Base-by-base conservation (phyloP, 2,113 vertebrate genomes). In the Elephas maximus region DNA sequence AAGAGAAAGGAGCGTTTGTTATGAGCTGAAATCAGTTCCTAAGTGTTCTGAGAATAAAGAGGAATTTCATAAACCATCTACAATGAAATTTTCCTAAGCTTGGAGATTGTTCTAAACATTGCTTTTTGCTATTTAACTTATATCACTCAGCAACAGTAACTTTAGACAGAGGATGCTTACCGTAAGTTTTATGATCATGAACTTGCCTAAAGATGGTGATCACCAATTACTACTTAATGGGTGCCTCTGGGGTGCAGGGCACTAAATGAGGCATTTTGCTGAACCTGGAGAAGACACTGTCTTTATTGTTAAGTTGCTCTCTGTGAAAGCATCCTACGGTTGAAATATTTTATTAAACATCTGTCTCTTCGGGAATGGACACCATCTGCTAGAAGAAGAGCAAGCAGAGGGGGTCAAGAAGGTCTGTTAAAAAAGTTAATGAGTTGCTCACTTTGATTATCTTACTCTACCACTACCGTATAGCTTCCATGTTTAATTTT, bases 281-380 rank as follows among this genome's bases (percentile, higher is more conserved):
- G 67, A 83, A 85, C 90, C 15, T 81, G 45, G 37, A 93, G 71
- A 88, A 92, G 51, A 89, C 41, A 71, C 9, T 60, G 28, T 86
- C 8, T 41, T 90, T 82, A 63, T 28, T n/a, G 51, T 88, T 80
- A 95, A 80, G 37, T 74, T 79, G 63, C 15, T 92, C 73, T 96
- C 14, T 63, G 20, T 82, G 76, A 88, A 71, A 26, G 33, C 69
- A 78, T 84, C 93, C 94, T 97, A 92, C 83, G 88, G 51, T 96
- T 95, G 85, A 94, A 91, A 82, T 97, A 77, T 90, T 95, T 97
- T 93, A 90, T 79, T 92, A 93, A 96, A 85, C 81, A 93, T 57
- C 67, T 94, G 67, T 20, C 76, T 92, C 37, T 93, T 65, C 96
- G 51, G 73, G 85, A 97, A 91, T 86, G 83, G 79, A 78, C 6